Evolutionary conservation across 2,113 vertebrate genomes (phyloP), one percentile per base, ranked within the genome.

Genomic region (Phocoena sinus): DNA sequence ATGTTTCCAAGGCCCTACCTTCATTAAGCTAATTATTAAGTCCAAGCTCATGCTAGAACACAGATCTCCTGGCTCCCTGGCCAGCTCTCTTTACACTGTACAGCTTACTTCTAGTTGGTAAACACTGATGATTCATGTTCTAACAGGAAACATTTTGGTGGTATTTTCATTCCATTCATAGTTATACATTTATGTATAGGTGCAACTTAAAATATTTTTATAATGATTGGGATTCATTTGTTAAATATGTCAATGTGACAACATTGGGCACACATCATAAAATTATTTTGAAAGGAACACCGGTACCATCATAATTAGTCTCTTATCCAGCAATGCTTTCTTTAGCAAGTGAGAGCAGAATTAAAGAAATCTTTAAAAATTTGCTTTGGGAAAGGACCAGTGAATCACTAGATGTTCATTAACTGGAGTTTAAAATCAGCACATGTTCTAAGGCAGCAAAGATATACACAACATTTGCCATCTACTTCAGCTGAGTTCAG

Each of bases 321-420:
- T 95, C 47, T 90, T 23, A 71, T 36, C 41, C 81, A 92, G 20
- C 89, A 33, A 68, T 96, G 50, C 11, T 89, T 89, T 96, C 23
- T 80, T 96, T 95, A 95, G 56, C 18, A 77, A 56, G 67, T 87
- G 47, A 58, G 74, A 95, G 6, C 31, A 94, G 44, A 94, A 84
- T 92, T 96, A 77, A 95, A 96, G 50, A 93, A 79, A 82, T 91
- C 31, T 82, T 92, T 47, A 81, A 83, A 83, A 76, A 13, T 86
- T 96, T 95, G 70, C 92, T 91, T 94, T 97, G 91, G 26, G 74
- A 74, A 79, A 85, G 28, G 96, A 62, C 62, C 85, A n/a, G 33
- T 85, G 68, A 94, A 44, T 96, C 56, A 81, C 38, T 95, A 33
- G 23, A 63, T 91, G 33, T 91, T 96, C 25, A 47, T 65, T 94